Base-by-base conservation (phyloP, 2,113 vertebrate species). In the Lagopus muta region DNA sequence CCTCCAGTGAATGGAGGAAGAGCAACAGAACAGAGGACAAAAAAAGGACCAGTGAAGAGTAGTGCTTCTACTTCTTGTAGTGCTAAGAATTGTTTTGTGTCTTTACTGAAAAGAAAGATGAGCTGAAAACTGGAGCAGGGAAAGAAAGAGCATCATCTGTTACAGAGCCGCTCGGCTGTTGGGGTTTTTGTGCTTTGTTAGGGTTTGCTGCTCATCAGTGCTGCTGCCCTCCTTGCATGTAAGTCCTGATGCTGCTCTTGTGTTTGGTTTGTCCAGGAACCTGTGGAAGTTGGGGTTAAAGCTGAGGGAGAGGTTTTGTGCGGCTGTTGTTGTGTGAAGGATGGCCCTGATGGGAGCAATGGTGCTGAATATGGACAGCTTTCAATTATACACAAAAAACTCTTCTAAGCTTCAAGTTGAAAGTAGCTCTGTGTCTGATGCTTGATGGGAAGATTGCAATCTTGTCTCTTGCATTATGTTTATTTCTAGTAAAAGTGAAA, bases 201-300 rank as follows among this genome's bases (percentile, higher is more conserved):
- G 34, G 16, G 7, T 75, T 91, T 70, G 2, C 45, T n/a, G 36
- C 43, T 79, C 25, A 6, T 47, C 2, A 5, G 27, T 69, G 81
- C 72, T 77, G 90, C 79, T 93, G 48, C 45, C 71, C n/a, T 58
- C 8, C 43, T 48, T 20, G 10, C 38, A 10, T 36, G n/a, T n/a
- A 71, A 19, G 48, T 25, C 8, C 48, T 36, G 11, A 5, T 0
- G 3, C 54, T 77, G 40, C 76, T 77, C 90, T 94, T 50, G 10
- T 80, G 93, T 89, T 73, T 90, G 27, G 76, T 76, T 76, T 62
- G 45, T 45, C 2, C 0, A 1, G 50, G 60, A 83, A n/a, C 42
- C 85, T 18, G 76, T 88, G 88, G 89, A 91, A 95, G 55, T 61
- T 47, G 82, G 91, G 40, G 86, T 64, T 32, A 50, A 38, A 80